Evolutionary conservation across 1,140 invertebrate species (phyloP).

Genomic region (Drosophila pectinifera): DNA sequence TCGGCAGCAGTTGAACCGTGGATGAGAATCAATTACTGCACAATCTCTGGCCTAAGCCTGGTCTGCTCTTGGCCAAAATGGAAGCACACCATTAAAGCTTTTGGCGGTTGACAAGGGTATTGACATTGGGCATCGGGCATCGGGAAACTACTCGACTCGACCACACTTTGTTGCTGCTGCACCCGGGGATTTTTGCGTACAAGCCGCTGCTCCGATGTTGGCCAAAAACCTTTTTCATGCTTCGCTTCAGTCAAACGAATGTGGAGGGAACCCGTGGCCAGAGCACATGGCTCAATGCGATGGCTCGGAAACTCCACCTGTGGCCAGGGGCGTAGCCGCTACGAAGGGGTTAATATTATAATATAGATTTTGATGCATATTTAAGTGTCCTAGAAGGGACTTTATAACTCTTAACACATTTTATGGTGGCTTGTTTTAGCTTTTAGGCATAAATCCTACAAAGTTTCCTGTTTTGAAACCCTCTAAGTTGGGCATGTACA

Average conservation of each 20-base stretch:
- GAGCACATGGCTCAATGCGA: conserved; percentile 45
- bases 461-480: background rate
- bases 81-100: conserved; percentile 40
- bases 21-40: conserved; percentile 74
- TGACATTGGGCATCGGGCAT: conserved; percentile 78
- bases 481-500: background rate
- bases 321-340: background rate
- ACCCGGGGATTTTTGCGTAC: conserved; percentile 42
- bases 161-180: conserved; percentile 49
- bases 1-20: conserved; percentile 47
- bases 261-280: conserved; percentile 24
- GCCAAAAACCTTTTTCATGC: conserved; percentile 82
- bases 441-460: background rate
- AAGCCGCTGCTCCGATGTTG: conserved; percentile 11
- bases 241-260: conserved; percentile 57
- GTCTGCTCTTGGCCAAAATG: conserved; percentile 59
- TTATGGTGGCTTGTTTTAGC: too few species aligned
- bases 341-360: background rate
- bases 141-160: conserved; percentile 53
- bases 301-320: conserved; percentile 66
- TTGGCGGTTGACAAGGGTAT: conserved; percentile 72
- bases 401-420: too few species aligned
- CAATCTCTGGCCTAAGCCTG: conserved; percentile 38
- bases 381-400: background rate
- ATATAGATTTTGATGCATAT: background rate